Evolutionary conservation across 2,888 invertebrate genomes (phyloP), one percentile per base, ranked within the genome.

Genomic region (Sympetrum striolatum): DNA sequence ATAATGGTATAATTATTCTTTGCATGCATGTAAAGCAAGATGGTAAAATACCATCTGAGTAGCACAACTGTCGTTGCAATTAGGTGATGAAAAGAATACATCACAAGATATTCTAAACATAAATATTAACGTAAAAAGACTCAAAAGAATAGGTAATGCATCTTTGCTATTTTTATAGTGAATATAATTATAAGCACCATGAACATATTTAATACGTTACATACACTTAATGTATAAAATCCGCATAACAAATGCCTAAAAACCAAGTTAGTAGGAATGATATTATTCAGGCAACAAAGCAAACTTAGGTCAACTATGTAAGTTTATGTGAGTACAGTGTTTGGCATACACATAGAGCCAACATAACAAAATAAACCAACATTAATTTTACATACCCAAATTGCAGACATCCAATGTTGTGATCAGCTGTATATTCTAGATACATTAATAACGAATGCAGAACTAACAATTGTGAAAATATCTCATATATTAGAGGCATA

Each of bases 341-440:
- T 8, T 18, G 18, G 31, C 22, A 73, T 6, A 73, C 73, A 73
- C 31, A 31, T 15, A 31, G 14, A 73, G 25, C 31, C 73, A 31
- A 73, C 31, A 73, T 73, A 14, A 14, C 14, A 73, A 18, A 73
- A 73, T 31, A 18, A 31, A 37, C 60, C 64, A 60, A 39, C 37
- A 39, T n/a, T 2, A 86, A 86, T 37, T 58, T 22, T 60, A 37
- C 60, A 60, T 60, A 86, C 86, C 86, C 60, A 82, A 58, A 58
- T 58, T n/a, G 58, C 60, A 86, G 58, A 64, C 60, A 60, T 60
- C 86, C 58, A 39, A 37, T 6, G 60, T 60, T 18, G 58, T 90
- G 39, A 80, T 53, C 53, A 80, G 31, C 80, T 53, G 35, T 80
- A 90, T 80, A 58, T 31, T 80, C 90, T 90, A 90, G 60, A 53